Evolutionary conservation across 2,888 invertebrate genomes (phyloP), one percentile per base, ranked within the genome.

Genomic region (Rhyacophila evoluta): DNA sequence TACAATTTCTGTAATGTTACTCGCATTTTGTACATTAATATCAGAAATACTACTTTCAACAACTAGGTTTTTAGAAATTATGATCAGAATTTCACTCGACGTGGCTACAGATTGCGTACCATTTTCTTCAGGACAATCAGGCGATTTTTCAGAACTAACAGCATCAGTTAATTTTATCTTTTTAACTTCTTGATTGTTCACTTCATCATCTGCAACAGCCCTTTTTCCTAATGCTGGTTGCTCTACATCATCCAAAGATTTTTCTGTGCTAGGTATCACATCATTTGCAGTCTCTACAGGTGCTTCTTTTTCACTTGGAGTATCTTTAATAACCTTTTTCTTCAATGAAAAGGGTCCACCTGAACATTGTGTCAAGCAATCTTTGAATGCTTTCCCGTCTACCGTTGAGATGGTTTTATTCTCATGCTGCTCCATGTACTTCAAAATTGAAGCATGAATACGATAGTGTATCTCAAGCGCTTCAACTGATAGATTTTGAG

Each of bases 401-500:
- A 89, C 91, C 82, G 87, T 89, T 72, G 91, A 90, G 82, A 94
- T 89, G 0, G 91, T 90, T 86, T 94, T 93, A 71, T 92, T 93
- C 84, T 94, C 94, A 83, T 94, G 93, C 82, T 93, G 92, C 84
- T 95, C 95, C 33, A 98, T 89, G 86, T 94, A 95, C 87, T 97
- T 98, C 3, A 98, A 88, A 84, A 97, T 95, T n/a, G 95, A 94
- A 0, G 96, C 94, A 86, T 98, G 96, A 76, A 96, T 94, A 84
- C 98, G 91, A 85, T 95, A 95, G 84, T 94, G 94, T 27, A 95
- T 90, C 88, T 98, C 98, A 37, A 98, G 87, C 0, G 97, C 95
- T 89, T 98, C 98, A 70, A 98, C 93, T 11, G 97, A 93, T 70
- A 96, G 88, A 85, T 94, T 92, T 79, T 95, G 94, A 0, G 97